A percentile compares a stretch with the other conserved stretches of the same genome.
Evolutionary conservation across 2,888 invertebrate species (phyloP).

Genomic region (Meteorus colon): DNA sequence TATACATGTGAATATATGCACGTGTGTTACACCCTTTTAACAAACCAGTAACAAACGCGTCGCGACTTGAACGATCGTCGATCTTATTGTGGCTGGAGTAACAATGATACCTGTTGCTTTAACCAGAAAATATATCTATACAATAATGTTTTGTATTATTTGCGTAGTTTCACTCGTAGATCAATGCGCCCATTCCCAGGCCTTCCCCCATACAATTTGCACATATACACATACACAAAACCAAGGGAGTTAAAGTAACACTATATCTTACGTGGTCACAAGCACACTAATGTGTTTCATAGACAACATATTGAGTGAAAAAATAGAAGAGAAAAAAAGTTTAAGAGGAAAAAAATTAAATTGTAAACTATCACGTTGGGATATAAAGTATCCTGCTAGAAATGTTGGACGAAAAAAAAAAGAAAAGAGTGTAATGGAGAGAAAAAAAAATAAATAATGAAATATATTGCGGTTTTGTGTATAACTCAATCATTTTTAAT

Average conservation of each 20-base stretch:
- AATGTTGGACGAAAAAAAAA: background rate
- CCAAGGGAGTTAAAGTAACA: slow-evolving; percentile 6
- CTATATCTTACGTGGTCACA: slow-evolving; percentile 20
- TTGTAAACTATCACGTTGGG: background rate
- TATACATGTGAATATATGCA: slow-evolving; percentile 7
- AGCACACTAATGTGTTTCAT: background rate
- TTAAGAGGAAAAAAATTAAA: background rate
- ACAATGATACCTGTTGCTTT: slow-evolving; percentile 18
- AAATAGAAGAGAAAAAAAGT: background rate
- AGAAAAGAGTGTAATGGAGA: background rate
- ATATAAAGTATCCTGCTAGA: background rate
- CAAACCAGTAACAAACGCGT: background rate
- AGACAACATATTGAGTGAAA: background rate
- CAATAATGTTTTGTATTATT: slow-evolving; percentile 4
- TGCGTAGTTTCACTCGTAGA: slow-evolving; percentile 12
- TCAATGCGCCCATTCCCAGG: slow-evolving; percentile 15
- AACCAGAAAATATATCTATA: background rate
- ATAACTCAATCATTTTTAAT: slow-evolving; percentile 10
- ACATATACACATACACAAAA: background rate
- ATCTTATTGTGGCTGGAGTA: slow-evolving; percentile 8
- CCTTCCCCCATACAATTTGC: background rate
- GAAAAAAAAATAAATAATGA: background rate
- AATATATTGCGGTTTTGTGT: slow-evolving; percentile 18
- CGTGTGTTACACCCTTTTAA: background rate
- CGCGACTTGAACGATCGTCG: slow-evolving; percentile 6